Percentiles rank a stretch among this genome's conserved stretches.
Conservation (phyloP, 2,797 vertebrate species). For the Hemibagrus guttatus region DNA sequence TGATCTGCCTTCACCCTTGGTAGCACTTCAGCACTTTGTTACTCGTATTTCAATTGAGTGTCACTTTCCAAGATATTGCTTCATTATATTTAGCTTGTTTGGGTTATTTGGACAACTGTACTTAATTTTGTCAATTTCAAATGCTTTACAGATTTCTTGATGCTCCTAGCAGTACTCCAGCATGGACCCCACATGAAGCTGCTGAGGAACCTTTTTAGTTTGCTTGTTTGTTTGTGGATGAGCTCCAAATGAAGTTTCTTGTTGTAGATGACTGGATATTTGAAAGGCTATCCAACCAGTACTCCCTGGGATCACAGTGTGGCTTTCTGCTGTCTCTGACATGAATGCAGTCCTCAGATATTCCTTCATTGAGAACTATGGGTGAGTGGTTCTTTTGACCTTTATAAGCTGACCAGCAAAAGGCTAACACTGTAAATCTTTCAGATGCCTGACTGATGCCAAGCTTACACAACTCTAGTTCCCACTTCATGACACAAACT, state of each 20-base stretch:
- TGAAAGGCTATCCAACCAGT: conserved; percentile 41
- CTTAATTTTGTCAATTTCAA: no score
- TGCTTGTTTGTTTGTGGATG: no score
- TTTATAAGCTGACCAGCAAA: background rate
- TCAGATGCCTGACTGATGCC: conserved; percentile 71
- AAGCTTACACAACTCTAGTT: conserved; percentile 62
- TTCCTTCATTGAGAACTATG: conserved; percentile 44
- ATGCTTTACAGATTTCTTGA: no score
- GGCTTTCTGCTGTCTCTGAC: conserved; percentile 64
- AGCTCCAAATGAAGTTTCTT: background rate
- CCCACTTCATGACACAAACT: conserved; percentile 61
- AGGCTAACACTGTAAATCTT: fast-evolving
- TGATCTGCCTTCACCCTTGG: no score
- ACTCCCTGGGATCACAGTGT: conserved; percentile 41
- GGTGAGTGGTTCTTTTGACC: conserved; percentile 20
- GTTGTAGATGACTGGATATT: conserved; percentile 36
- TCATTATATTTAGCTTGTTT: no score
- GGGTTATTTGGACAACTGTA: no score
- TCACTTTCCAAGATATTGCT: no score
- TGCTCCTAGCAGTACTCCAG: no score
- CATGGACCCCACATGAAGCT: no score
- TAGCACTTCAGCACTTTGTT: no score
- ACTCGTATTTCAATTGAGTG: no score
- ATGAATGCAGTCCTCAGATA: conserved; percentile 31
- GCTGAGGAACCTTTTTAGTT: no score